Evolutionary conservation across 2,797 vertebrate genomes (phyloP).

Genomic region (Sebastolobus alascanus): DNA sequence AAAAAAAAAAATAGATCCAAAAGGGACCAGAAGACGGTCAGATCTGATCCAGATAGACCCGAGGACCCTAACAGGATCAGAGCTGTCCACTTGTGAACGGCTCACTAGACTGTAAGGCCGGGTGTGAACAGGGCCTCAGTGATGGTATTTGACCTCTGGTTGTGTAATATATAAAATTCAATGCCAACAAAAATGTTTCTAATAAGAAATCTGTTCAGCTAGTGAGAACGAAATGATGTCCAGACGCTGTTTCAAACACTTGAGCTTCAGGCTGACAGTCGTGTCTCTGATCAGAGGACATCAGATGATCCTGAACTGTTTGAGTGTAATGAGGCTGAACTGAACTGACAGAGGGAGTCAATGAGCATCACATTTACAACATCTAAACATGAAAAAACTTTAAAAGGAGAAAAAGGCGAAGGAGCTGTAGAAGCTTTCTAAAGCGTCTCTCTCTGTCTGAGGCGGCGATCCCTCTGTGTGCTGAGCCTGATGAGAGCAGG

Average conservation of each 20-base stretch:
- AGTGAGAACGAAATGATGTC: too few relatives aligned
- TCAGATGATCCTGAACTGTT: not conserved
- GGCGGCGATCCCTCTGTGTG: not conserved
- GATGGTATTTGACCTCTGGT: too few relatives aligned
- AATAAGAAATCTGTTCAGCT: not conserved
- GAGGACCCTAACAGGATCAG: too few relatives aligned
- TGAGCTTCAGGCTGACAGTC: not conserved
- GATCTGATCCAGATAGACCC: too few relatives aligned
- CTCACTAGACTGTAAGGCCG: too few relatives aligned
- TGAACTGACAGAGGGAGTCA: not conserved
- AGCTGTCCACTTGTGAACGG: too few relatives aligned
- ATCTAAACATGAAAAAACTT: not conserved
- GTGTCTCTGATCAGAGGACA: not conserved
- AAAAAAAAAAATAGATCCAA: too few relatives aligned
- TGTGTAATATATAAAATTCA: not conserved
- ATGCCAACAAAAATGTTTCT: not conserved
- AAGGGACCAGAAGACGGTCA: too few relatives aligned
- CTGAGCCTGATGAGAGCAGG: conserved; percentile 1
- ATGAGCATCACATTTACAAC: not conserved
- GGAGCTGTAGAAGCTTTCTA: not conserved
- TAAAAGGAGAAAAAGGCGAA: not conserved
- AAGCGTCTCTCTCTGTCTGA: not conserved
- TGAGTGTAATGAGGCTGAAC: not conserved
- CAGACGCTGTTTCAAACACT: not conserved
- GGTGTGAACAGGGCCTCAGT: too few relatives aligned